A percentile compares a stretch with the other conserved stretches of the same genome.
Evolutionary conservation across 1,140 invertebrate genomes (phyloP).

Genomic region (Telenomus remus): DNA sequence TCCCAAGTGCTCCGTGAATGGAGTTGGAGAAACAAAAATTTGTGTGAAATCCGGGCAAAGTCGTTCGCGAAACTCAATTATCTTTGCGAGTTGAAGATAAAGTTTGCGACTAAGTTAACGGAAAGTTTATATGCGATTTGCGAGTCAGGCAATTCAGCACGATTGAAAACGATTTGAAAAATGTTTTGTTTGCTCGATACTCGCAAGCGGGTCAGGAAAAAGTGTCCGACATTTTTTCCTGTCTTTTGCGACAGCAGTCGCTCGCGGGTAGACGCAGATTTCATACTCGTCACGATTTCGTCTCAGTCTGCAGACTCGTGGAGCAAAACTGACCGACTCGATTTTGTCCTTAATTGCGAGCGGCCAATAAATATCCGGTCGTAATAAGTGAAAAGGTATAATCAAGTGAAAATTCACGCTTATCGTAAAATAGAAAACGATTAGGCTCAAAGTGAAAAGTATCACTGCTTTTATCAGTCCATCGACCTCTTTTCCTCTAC

Average conservation of each 20-base stretch:
- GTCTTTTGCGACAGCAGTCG: no score
- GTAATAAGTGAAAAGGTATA: slow-evolving; percentile 18
- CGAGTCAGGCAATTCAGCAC: slow-evolving; percentile 15
- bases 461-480: slow-evolving; percentile 4
- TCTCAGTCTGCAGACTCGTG: no score
- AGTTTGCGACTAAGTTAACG: slow-evolving; percentile 15
- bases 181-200: no score
- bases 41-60: background rate
- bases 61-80: slow-evolving; percentile 24
- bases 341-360: background rate
- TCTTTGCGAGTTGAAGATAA: slow-evolving; percentile 7
- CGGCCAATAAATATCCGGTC: slow-evolving; percentile 5
- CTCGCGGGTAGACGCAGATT: no score
- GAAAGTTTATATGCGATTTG: slow-evolving; percentile 16
- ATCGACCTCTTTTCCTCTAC: slow-evolving; percentile 7
- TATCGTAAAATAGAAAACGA: slow-evolving; percentile 15
- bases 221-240: no score
- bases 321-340: no score
- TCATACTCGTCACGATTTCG: no score
- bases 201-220: no score
- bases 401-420: slow-evolving; percentile 9
- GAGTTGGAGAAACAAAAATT: no score
- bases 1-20: no score
- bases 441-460: slow-evolving; percentile 11
- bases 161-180: slow-evolving; percentile 17